A percentile compares a stretch with the other conserved stretches of the same genome.
These are phyloP conservation scores for Drosophila tani DNA, from an alignment of 1,140 invertebrate genomes.

Conservation along the genomic window DNA sequence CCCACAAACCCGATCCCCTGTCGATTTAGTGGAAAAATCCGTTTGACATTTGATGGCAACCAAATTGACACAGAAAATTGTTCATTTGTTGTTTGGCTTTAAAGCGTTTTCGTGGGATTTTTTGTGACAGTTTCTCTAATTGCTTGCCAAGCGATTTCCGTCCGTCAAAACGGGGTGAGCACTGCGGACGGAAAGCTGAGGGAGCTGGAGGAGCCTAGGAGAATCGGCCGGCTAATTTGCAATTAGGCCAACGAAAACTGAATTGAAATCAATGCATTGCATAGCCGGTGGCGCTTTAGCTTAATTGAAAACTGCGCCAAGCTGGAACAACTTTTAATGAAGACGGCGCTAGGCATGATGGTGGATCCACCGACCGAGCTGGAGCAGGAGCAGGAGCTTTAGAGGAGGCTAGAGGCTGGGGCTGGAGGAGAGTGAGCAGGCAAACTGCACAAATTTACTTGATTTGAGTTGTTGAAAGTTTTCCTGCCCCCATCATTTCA, in stretches of 20 bases:
- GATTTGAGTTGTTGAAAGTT: constrained; percentile 29
- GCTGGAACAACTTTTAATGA: constrained; percentile 77
- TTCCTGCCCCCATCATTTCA: constrained; percentile 8
- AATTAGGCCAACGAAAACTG: constrained; percentile 65
- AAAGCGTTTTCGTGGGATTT: constrained; percentile 43
- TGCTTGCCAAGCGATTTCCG: constrained; percentile 69
- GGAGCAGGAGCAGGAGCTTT: constrained; percentile 9
- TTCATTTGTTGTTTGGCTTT: constrained; percentile 50
- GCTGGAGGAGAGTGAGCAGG: background rate
- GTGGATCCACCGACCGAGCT: constrained; percentile 15
- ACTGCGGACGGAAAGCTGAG: background rate
- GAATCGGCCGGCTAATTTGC: constrained; percentile 62
- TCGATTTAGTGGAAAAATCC: constrained; percentile 51
- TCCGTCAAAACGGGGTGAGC: constrained; percentile 31
- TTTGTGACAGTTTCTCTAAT: constrained; percentile 74
- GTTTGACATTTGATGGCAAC: constrained; percentile 68
- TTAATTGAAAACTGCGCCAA: constrained; percentile 70
- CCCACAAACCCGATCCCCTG: constrained; percentile 24
- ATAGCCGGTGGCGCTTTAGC: constrained; percentile 50
- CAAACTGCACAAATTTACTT: constrained; percentile 37
- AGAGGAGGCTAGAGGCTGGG: background rate
- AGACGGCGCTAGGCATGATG: constrained; percentile 32
- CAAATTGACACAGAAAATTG: constrained; percentile 73
- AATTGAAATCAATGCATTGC: constrained; percentile 75
- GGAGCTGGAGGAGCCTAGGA: background rate